These are phyloP conservation scores for Apamea monoglypha DNA, from an alignment of 2,888 invertebrate species.

Conservation along the genomic window DNA sequence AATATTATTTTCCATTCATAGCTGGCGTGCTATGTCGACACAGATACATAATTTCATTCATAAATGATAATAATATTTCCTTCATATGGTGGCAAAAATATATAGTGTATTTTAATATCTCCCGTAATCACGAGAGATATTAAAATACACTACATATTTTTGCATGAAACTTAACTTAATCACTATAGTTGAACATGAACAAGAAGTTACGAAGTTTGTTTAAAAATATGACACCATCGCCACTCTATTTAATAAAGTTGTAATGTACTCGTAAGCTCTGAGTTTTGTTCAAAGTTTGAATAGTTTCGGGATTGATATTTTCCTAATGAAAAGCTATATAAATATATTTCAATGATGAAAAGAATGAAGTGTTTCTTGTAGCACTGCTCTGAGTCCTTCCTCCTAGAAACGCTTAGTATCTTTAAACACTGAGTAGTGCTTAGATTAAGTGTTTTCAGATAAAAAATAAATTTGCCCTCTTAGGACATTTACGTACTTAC, in stretches of 20 bases:
- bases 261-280: neutral
- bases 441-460: neutral
- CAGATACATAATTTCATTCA: neutral
- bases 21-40: too few relatives aligned
- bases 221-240: neutral
- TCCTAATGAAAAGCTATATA: neutral
- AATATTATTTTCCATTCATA: slow-evolving; percentile 13
- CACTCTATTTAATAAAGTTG: slow-evolving; percentile 41
- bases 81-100: neutral
- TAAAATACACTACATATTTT: neutral
- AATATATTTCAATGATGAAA: neutral
- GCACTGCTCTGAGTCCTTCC: neutral
- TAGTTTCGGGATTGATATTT: neutral
- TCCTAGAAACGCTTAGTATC: neutral
- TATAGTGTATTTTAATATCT: too few relatives aligned
- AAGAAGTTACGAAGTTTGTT: neutral
- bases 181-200: neutral
- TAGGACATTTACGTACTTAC: neutral
- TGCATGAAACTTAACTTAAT: neutral
- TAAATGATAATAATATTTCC: neutral
- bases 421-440: neutral
- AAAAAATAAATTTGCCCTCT: neutral
- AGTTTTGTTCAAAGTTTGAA: slow-evolving; percentile 12
- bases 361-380: neutral
- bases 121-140: neutral